Conservation (phyloP, 2,888 invertebrate species). For the Mellilla xanthometata region DNA sequence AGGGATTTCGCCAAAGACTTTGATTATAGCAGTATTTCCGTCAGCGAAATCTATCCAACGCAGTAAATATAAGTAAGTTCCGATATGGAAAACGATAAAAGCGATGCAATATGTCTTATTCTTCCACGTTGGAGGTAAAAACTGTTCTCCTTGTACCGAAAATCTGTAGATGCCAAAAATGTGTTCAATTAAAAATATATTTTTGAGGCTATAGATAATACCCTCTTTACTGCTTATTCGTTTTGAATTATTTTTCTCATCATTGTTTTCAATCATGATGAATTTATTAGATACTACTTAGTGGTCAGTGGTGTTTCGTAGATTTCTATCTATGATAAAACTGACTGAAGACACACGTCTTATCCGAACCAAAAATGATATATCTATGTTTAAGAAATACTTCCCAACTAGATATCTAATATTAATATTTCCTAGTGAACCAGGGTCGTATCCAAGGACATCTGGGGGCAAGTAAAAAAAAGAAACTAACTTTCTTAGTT, state of each 20-base stretch:
- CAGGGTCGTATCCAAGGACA: too few relatives aligned
- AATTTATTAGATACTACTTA: too few relatives aligned
- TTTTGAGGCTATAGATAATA: not conserved
- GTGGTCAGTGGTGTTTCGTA: too few relatives aligned
- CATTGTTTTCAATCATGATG: not conserved
- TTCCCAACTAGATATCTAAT: too few relatives aligned
- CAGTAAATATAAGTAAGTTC: not conserved
- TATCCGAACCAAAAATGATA: too few relatives aligned
- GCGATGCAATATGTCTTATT: not conserved
- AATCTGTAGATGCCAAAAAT: not conserved
- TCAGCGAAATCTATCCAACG: not conserved
- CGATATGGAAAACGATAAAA: not conserved
- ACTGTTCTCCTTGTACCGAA: not conserved
- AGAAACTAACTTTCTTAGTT: too few relatives aligned
- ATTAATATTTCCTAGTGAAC: too few relatives aligned
- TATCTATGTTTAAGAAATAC: too few relatives aligned
- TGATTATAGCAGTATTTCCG: not conserved
- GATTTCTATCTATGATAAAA: too few relatives aligned
- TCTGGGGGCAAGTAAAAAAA: too few relatives aligned
- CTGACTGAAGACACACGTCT: too few relatives aligned
- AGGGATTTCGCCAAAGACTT: constrained; percentile 25
- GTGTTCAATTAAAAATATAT: not conserved
- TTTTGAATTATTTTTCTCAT: not conserved
- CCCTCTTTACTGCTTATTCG: not conserved
- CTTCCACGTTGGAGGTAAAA: not conserved